Evolutionary conservation across 2,888 invertebrate species (phyloP).

Genomic region (Plagodis dolabraria): DNA sequence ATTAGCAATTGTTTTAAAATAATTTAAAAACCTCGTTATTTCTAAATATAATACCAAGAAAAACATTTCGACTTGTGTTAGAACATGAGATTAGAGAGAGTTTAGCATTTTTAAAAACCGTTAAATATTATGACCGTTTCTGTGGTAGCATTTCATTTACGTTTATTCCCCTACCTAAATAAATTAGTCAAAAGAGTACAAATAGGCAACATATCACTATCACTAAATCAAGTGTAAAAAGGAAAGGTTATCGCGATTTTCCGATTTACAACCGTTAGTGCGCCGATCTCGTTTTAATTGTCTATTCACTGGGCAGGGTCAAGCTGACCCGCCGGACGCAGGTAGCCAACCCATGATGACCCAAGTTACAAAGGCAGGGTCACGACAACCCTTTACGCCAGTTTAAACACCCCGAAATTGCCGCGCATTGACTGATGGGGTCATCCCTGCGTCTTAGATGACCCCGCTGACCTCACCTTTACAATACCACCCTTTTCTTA

Average conservation of each 20-base stretch:
- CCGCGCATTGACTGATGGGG: constrained; percentile 83
- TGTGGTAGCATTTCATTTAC: not conserved
- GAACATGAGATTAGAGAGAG: too few relatives aligned
- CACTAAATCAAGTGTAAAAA: constrained; percentile 52
- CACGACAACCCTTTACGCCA: constrained; percentile 78
- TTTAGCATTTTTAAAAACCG: too few relatives aligned
- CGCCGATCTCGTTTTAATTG: constrained; percentile 81
- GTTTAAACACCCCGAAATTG: constrained; percentile 80
- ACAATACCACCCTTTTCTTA: constrained; percentile 78
- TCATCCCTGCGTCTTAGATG: constrained; percentile 74
- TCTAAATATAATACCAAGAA: too few relatives aligned
- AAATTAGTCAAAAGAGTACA: constrained; percentile 51
- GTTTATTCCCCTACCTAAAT: constrained; percentile 29
- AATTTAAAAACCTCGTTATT: too few relatives aligned
- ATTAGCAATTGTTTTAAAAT: too few relatives aligned
- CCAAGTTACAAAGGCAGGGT: constrained; percentile 62
- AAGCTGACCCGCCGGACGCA: constrained; percentile 60
- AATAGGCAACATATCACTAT: constrained; percentile 56
- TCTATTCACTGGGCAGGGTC: constrained; percentile 70
- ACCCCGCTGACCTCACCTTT: constrained; percentile 76
- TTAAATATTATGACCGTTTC: too few relatives aligned
- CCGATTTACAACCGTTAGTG: constrained; percentile 69
- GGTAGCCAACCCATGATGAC: constrained; percentile 81
- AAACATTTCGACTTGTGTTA: too few relatives aligned
- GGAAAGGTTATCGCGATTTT: constrained; percentile 79